These are phyloP conservation scores for Cryptoprocta ferox DNA, from an alignment of 2,797 vertebrate species.

Conservation along the genomic window DNA sequence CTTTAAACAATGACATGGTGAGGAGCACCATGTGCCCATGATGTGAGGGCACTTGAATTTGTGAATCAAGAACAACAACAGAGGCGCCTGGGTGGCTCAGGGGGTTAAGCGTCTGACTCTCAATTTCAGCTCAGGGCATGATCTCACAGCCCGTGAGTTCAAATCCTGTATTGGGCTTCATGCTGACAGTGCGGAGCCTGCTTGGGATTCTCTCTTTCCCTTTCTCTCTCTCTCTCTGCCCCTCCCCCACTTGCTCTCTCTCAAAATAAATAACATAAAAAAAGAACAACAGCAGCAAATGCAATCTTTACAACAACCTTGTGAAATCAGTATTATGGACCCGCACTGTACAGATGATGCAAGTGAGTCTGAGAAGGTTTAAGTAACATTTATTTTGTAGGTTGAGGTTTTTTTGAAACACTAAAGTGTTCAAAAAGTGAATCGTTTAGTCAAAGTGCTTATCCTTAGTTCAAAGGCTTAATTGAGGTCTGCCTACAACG, in stretches of 20 bases:
- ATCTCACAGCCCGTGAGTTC: too few species aligned
- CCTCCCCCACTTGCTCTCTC: too few species aligned
- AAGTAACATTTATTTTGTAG: not conserved
- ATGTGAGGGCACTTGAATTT: not conserved
- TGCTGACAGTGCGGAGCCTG: too few species aligned
- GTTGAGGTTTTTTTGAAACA: not conserved
- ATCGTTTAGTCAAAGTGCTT: not conserved
- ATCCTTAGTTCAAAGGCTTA: not conserved
- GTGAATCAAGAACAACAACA: not conserved
- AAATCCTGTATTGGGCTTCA: too few species aligned
- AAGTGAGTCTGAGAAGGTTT: not conserved
- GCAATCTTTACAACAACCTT: not conserved
- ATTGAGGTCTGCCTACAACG: not conserved
- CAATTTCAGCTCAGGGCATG: too few species aligned
- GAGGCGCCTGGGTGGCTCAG: too few species aligned
- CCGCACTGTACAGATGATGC: not conserved
- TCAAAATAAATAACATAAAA: too few species aligned
- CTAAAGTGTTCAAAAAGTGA: not conserved
- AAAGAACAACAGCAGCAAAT: not conserved
- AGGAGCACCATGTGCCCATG: not conserved
- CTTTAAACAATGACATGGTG: not conserved
- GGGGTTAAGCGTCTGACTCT: too few species aligned
- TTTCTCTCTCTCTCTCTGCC: too few species aligned
- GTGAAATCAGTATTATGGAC: not conserved
- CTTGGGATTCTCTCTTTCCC: too few species aligned